Evolutionary conservation across 1,140 invertebrate species (phyloP).

Genomic region (Ectropis grisescens): DNA sequence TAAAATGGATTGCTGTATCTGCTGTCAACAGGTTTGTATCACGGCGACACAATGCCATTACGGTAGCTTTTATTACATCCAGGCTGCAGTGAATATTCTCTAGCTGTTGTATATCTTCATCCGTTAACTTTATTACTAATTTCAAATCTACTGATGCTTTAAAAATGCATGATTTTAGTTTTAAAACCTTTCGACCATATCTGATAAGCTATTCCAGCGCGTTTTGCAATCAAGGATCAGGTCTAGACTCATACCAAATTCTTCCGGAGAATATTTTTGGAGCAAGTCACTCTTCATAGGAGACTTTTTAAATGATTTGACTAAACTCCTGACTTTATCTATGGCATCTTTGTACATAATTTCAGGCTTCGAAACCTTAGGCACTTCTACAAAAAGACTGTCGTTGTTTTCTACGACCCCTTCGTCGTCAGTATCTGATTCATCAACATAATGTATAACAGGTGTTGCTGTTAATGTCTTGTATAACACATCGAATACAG

Average conservation of each 20-base stretch:
- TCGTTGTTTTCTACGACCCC: neutral
- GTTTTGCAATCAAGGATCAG: constrained; percentile 7
- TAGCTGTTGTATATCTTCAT: too few species aligned
- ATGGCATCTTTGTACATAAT: constrained; percentile 3
- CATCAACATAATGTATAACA: neutral
- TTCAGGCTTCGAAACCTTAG: too few species aligned
- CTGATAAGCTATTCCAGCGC: constrained; percentile 6
- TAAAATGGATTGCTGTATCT: too few species aligned
- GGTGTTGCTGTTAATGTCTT: constrained; percentile 2
- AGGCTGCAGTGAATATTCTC: too few species aligned
- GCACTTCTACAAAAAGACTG: constrained; percentile 1
- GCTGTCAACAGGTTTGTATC: too few species aligned
- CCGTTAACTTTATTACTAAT: too few species aligned
- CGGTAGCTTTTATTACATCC: too few species aligned
- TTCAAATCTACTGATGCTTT: too few species aligned
- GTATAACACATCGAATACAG: constrained; percentile 9
- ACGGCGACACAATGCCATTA: too few species aligned
- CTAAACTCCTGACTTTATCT: constrained; percentile 4
- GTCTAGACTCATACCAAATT: constrained; percentile 1
- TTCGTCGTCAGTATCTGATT: neutral
- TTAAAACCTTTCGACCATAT: constrained; percentile 11
- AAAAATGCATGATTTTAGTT: too few species aligned
- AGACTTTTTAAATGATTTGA: constrained; percentile 6
- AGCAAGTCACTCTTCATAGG: constrained; percentile 7
- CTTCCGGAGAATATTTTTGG: constrained; percentile 6